These are phyloP conservation scores for Escarpia spicata DNA, from an alignment of 2,888 invertebrate genomes.

Conservation along the genomic window DNA sequence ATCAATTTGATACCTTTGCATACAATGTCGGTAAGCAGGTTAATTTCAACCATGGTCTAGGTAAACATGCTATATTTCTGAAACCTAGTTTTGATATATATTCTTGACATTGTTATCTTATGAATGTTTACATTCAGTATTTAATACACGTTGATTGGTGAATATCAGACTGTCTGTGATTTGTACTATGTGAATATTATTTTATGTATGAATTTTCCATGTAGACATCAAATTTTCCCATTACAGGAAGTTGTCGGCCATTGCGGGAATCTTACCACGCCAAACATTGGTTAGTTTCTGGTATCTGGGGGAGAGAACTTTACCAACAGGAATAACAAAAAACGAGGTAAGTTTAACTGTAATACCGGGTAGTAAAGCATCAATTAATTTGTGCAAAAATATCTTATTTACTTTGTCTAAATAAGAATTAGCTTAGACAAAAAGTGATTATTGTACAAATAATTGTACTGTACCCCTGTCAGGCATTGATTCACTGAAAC, in stretches of 20 bases:
- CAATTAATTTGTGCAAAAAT: too few species aligned
- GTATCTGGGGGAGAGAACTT: neutral
- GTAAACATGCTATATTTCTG: neutral
- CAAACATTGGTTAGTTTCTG: neutral
- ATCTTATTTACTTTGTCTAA: too few species aligned
- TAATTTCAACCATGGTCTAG: neutral
- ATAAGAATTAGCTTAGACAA: too few species aligned
- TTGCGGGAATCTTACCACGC: neutral
- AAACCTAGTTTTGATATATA: neutral
- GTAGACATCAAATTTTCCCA: neutral
- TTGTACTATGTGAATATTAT: neutral
- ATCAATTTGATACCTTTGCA: neutral
- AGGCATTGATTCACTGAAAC: too few species aligned
- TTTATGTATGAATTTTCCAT: neutral
- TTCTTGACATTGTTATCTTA: neutral
- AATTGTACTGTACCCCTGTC: too few species aligned
- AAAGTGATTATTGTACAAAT: too few species aligned
- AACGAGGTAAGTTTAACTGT: neutral
- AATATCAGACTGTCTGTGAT: neutral
- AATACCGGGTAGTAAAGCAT: too few species aligned
- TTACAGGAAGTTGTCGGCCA: constrained; percentile 4
- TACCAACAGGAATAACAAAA: neutral
- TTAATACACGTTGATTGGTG: neutral
- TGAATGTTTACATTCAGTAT: neutral
- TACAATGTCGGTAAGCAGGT: neutral